A percentile compares a stretch with the other conserved stretches of the same genome.
Conservation (phyloP, 2,797 vertebrate genomes). For the Rhodeus uyekii region DNA sequence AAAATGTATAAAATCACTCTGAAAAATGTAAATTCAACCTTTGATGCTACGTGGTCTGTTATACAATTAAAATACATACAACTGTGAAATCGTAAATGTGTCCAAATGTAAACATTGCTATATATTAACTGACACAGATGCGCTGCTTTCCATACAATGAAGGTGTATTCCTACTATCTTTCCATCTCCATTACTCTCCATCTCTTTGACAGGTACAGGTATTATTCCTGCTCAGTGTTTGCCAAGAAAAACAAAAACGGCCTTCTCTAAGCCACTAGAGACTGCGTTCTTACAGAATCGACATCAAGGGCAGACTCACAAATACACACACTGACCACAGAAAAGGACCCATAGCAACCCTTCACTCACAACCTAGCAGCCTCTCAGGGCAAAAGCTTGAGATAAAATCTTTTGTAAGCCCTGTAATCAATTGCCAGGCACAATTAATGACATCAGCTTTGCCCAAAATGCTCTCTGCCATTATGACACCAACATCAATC, state of each 20-base stretch:
- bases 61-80: constrained; percentile 6
- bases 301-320: constrained; percentile 38
- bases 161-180: not conserved
- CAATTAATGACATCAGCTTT: constrained; percentile 31
- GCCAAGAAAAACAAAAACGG: not conserved
- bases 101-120: constrained; percentile 20
- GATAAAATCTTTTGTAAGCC: constrained; percentile 41
- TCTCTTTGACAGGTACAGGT: constrained; percentile 29
- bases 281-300: constrained; percentile 16
- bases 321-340: constrained; percentile 5
- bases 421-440: constrained; percentile 40
- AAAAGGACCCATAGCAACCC: not conserved
- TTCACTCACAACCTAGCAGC: not conserved
- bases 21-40: not conserved
- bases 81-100: constrained; percentile 16
- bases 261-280: constrained; percentile 2
- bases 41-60: not conserved
- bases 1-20: constrained; percentile 2
- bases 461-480: constrained; percentile 30
- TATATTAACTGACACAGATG: not conserved
- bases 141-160: not conserved
- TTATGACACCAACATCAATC: constrained; percentile 46
- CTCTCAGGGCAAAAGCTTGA: constrained; percentile 27
- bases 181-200: not conserved
- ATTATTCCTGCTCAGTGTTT: constrained; percentile 25